phyloP scores from a whole-genome alignment of 1,140 invertebrate species.

The Aphelinus certus region DNA sequence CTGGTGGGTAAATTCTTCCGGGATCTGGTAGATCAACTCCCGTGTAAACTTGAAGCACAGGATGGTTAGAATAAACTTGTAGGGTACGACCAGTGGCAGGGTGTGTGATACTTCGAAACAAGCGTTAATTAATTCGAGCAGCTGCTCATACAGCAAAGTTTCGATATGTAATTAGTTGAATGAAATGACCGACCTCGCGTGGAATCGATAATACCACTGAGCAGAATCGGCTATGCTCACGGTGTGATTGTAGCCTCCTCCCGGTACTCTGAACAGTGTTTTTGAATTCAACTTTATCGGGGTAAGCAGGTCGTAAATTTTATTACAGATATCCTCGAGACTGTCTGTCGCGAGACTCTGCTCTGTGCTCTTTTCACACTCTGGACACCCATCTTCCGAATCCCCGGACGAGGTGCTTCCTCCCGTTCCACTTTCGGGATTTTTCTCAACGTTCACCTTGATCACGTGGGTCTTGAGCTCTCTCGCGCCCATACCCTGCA shows the following conservation, averaged over 20 bases:
- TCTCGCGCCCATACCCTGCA: constrained; percentile 55
- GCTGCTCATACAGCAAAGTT: background rate
- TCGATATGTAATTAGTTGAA: background rate
- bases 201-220: constrained; percentile 50
- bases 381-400: background rate
- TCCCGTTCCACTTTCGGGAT: constrained; percentile 61
- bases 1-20: constrained; percentile 32
- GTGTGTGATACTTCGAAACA: constrained; percentile 61
- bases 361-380: too few species aligned
- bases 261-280: constrained; percentile 60
- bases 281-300: constrained; percentile 66
- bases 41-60: constrained; percentile 73
- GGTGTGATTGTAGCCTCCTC: constrained; percentile 80
- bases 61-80: constrained; percentile 71
- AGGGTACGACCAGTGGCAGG: constrained; percentile 63
- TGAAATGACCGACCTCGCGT: constrained; percentile 46
- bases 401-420: constrained; percentile 63
- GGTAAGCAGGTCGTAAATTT: constrained; percentile 76
- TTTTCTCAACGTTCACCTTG: constrained; percentile 67
- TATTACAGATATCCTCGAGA: constrained; percentile 58
- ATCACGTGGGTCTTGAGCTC: constrained; percentile 68
- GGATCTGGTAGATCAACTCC: constrained; percentile 65
- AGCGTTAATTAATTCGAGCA: too few species aligned
- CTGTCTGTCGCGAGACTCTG: too few species aligned
- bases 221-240: constrained; percentile 70